These are phyloP conservation scores for Watsonalla cultraria DNA, from an alignment of 2,888 invertebrate genomes.

Conservation along the genomic window DNA sequence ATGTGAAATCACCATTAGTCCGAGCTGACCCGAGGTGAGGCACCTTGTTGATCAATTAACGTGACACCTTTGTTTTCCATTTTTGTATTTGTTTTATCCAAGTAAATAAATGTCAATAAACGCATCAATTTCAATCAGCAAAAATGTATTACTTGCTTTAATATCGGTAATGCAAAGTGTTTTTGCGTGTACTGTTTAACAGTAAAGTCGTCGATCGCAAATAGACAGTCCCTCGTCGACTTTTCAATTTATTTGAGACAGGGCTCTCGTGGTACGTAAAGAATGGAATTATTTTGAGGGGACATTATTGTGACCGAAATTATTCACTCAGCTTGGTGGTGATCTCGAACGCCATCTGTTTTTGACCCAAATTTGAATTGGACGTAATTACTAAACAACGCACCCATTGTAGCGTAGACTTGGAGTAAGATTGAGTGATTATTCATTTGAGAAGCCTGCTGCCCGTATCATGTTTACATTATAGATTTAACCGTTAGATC, in stretches of 20 bases:
- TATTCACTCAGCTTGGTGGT: conserved; percentile 44
- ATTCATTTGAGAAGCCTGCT: conserved; percentile 15
- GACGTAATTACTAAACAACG: conserved; percentile 55
- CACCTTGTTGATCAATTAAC: not conserved
- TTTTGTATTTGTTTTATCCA: not conserved
- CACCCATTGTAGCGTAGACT: conserved; percentile 47
- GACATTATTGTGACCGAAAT: conserved; percentile 51
- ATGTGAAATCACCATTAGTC: not conserved
- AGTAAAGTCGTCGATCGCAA: conserved; percentile 8
- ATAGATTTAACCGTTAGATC: no score
- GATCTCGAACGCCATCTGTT: conserved; percentile 53
- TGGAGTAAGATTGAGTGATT: conserved; percentile 22
- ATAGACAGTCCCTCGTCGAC: conserved; percentile 18
- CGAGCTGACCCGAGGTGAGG: not conserved
- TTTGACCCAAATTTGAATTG: conserved; percentile 51
- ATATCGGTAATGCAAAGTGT: conserved; percentile 24
- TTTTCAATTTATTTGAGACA: conserved; percentile 48
- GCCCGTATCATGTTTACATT: conserved; percentile 14
- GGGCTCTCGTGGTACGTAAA: conserved; percentile 35
- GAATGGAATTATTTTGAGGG: conserved; percentile 39
- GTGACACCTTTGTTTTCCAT: not conserved
- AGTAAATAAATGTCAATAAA: not conserved
- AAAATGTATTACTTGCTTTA: not conserved
- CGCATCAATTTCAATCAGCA: not conserved
- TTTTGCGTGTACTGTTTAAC: conserved; percentile 32